A percentile compares a stretch with the other conserved stretches of the same genome.
Conservation (phyloP, 1,140 invertebrate species). For the Coboldia fuscipes region DNA sequence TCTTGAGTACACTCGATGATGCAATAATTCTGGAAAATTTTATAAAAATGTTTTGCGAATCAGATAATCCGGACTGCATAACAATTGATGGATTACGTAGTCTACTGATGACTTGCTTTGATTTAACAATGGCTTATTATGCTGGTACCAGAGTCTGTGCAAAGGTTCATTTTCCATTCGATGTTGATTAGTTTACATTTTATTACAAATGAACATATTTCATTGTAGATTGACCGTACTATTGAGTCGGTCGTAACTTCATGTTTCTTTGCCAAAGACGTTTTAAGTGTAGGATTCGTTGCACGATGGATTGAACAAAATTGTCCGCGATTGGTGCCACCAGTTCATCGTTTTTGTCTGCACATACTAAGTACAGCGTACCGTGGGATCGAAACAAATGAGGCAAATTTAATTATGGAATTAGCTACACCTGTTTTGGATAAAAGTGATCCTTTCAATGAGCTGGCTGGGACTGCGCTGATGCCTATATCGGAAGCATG, state of each 20-base stretch:
- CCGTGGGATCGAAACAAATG: conserved; percentile 32
- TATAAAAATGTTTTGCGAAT: conserved; percentile 33
- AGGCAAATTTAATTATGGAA: conserved; percentile 33
- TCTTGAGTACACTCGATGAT: conserved; percentile 43
- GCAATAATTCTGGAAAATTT: conserved; percentile 38
- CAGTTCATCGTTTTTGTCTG: conserved; percentile 54
- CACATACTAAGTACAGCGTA: conserved; percentile 57
- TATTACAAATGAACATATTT: conserved; percentile 1
- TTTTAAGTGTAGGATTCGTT: conserved; percentile 47
- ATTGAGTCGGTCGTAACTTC: conserved; percentile 44
- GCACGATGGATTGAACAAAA: conserved; percentile 59
- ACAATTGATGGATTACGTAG: conserved; percentile 30
- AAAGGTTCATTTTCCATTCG: neutral
- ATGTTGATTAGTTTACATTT: neutral
- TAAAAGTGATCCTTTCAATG: conserved; percentile 24
- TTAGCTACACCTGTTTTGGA: conserved; percentile 55
- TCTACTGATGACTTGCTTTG: conserved; percentile 46
- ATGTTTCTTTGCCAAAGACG: conserved; percentile 57
- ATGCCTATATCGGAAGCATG: conserved; percentile 54
- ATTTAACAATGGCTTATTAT: conserved; percentile 52
- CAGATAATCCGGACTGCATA: conserved; percentile 18
- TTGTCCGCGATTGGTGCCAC: conserved; percentile 46
- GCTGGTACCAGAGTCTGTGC: conserved; percentile 21
- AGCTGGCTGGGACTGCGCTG: conserved; percentile 20
- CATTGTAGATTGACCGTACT: conserved; percentile 37